Evolutionary conservation across 2,113 vertebrate species (phyloP).

Genomic region (Lathamus discolor): DNA sequence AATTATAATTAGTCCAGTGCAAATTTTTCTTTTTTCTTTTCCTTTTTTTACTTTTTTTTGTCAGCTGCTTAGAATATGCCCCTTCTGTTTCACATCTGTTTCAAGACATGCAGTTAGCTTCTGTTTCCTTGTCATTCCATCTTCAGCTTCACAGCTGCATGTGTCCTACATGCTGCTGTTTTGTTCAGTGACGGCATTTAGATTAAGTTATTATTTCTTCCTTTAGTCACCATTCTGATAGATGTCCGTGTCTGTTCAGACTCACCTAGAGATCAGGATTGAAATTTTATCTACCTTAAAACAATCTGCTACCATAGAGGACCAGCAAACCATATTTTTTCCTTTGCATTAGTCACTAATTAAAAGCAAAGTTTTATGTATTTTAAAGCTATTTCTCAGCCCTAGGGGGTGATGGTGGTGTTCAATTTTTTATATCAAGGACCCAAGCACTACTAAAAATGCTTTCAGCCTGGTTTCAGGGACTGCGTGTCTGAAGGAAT

Average conservation of each 20-base stretch:
- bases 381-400: neutral
- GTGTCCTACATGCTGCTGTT: conserved; percentile 17
- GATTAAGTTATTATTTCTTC: conserved; percentile 29
- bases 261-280: neutral
- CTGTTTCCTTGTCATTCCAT: conserved; percentile 47
- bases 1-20: neutral
- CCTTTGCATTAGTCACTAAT: neutral
- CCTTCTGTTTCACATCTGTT: conserved; percentile 42
- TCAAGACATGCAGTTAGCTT: conserved; percentile 18
- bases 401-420: neutral
- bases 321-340: neutral
- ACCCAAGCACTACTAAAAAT: neutral
- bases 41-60: neutral
- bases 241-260: neutral
- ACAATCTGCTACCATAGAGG: neutral
- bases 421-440: neutral
- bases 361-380: neutral
- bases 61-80: neutral
- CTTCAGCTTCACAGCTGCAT: conserved; percentile 47
- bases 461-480: neutral
- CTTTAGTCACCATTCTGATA: neutral
- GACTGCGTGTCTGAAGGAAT: neutral
- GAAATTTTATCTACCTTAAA: neutral
- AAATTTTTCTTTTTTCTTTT: neutral
- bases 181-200: neutral